Evolutionary conservation across 1,140 invertebrate species (phyloP), one percentile per base, ranked within the genome.

Genomic region (Tribolium madens): DNA sequence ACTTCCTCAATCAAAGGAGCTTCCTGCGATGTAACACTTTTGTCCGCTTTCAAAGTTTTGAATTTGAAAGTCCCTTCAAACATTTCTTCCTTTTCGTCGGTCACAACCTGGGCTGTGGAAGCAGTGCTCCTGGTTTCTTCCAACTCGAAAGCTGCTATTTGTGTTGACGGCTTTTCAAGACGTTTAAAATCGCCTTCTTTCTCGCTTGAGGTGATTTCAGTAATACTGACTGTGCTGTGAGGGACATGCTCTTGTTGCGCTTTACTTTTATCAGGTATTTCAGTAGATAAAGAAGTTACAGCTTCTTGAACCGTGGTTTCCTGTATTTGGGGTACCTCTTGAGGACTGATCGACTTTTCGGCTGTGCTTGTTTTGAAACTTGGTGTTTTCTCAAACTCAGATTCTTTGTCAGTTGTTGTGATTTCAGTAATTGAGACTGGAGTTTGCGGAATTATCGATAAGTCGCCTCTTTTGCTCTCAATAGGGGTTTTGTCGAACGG

Each of bases 1-100:
- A 89, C 75, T 84, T 89, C 88, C 13, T 81, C 85, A 71, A 85
- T 87, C 69, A 87, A 83, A 3, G 88, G 87, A 53, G 89, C 86
- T 33, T 82, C 74, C 15, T 76, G 36, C 26, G 17, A 31, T 9
- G 52, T 42, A 15, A 76, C 17, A 17, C 13, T 57, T 5, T 46
- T 70, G 10, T 57, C 73, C 48, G 73, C 68, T 72, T 75, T 70
- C 17, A 60, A 75, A 42, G 84, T 83, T 75, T 78, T 77, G n/a
- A 57, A 17, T 68, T 73, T 75, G 15, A 60, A 73, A 14, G 53
- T 64, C 64, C 17, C 82, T 15, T 52, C 64, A 18, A 84, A 81
- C 2, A 52, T 77, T 12, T 83, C 82, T 81, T 87, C 87, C 48
- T 85, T 87, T 50, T 87, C 85, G 68, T 87, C 84, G 2, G 84